Conservation (phyloP, 2,113 vertebrate genomes). For the Thermophis baileyi region DNA sequence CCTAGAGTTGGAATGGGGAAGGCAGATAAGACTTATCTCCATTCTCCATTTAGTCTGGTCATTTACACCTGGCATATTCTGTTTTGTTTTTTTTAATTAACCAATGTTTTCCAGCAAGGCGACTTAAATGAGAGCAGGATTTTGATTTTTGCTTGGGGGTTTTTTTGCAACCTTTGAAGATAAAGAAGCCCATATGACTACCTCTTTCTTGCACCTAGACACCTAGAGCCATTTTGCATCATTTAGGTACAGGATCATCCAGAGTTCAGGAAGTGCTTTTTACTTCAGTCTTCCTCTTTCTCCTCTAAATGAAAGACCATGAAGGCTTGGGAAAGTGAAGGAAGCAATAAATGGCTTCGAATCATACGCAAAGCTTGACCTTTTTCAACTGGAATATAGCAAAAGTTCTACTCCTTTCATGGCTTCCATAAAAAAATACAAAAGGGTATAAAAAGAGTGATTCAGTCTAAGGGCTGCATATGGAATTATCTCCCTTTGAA, state of each 20-base stretch:
- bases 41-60: accelerated
- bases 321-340: background rate
- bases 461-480: background rate
- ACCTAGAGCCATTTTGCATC: background rate
- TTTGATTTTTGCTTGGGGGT: background rate
- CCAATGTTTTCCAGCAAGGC: background rate
- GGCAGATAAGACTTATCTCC: background rate
- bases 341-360: background rate
- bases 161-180: background rate
- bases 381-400: background rate
- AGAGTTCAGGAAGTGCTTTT: background rate
- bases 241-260: background rate
- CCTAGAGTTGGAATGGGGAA: conserved; percentile 60
- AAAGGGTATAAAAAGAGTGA: background rate
- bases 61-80: background rate
- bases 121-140: background rate
- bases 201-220: background rate
- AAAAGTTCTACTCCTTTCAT: background rate
- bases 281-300: background rate
- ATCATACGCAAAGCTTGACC: background rate
- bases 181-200: background rate
- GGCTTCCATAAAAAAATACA: background rate
- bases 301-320: background rate
- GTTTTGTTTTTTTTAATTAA: background rate
- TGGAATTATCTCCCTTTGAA: background rate